Base-by-base conservation (phyloP, 2,797 vertebrate genomes). In the Pseudochromis fuscus region DNA sequence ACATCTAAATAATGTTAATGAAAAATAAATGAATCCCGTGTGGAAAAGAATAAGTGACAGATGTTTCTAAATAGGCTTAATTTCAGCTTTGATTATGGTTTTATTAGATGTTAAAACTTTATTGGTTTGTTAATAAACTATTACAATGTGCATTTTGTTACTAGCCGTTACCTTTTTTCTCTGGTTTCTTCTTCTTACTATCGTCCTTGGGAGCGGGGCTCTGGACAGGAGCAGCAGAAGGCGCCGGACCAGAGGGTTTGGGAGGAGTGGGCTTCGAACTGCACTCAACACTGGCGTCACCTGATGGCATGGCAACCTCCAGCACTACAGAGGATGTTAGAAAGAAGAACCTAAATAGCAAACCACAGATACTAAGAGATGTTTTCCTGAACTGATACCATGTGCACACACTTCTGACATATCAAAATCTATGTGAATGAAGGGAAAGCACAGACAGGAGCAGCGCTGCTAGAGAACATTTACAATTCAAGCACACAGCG, bases 111-210 rank as follows among this genome's bases (percentile, higher is more conserved):
- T 37, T 16, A 67, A 66, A 46, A 50, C 60, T 51, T 69, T 30
- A 72, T 61, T 55, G 37, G 18, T 30, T 58, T 61, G 4, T 3
- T 31, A 28, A 64, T 28, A 38, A 65, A 64, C 30, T 3, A 24
- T 15, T 15, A 19, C 11, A 25, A 31, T 15, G n/a, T 31, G 58
- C 9, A 7, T 18, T 52, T 37, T 48, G 15, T 56, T 18, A 64
- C n/a, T 27, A 37, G 48, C 30, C 3, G 19, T 72, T 94, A 98
- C 97, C 97, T 96, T 97, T 98, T 82, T 97, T 97, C 89, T 96
- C 97, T 38, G 83, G 95, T 70, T 97, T 99, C 72, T 95, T 95
- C 87, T 96, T 97, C 74, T 95, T 96, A 69, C 93, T 88, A 88
- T 96, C 95, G 11, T 87, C 93, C 90, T 87, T 92, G 76, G 92